Evolutionary conservation across 2,888 invertebrate genomes (phyloP), one percentile per base, ranked within the genome.

Genomic region (Dromius quadrimaculatus): DNA sequence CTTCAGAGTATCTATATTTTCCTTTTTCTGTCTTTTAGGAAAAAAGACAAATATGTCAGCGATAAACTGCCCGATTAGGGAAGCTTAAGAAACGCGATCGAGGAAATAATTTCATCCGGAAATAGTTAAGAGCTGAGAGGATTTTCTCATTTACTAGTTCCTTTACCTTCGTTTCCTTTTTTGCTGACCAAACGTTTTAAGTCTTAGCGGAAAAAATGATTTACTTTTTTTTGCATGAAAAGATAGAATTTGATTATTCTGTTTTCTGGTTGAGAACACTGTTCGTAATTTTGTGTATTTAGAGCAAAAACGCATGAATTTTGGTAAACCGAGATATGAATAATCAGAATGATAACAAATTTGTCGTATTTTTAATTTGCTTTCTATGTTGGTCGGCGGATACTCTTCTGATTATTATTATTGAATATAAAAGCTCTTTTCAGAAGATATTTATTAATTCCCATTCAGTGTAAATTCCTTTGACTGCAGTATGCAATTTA

Each of bases 111-210:
- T 36, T 36, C 11, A 36, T 36, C n/a, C n/a, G n/a, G 11, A 36
- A 36, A 36, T 36, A 36, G 36, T 36, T n/a, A 36, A 36, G 36
- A 36, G 36, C 11, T 36, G 36, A 36, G 36, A 36, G 36, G 36
- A 36, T 47, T 47, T 47, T 23, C 47, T 23, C 47, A 47, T 47
- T 47, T 47, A 20, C 8, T 11, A 47, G 19, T 22, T 13, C 11
- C 17, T 17, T 8, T 8, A 5, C n/a, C 20, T 19, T 45, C n/a
- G 38, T 2, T 45, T 45, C n/a, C 17, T n/a, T 22, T n/a, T 47
- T 47, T 47, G 47, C 47, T 47, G 47, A 47, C 47, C n/a, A 47
- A 19, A 20, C 20, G 20, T 22, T 47, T 47, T 47, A 47, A 47
- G 23, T 47, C 23, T 20, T 20, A 47, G 23, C 23, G 11, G 47